Base-by-base conservation (phyloP, 2,888 invertebrate genomes). In the Phyto melanocephala region DNA sequence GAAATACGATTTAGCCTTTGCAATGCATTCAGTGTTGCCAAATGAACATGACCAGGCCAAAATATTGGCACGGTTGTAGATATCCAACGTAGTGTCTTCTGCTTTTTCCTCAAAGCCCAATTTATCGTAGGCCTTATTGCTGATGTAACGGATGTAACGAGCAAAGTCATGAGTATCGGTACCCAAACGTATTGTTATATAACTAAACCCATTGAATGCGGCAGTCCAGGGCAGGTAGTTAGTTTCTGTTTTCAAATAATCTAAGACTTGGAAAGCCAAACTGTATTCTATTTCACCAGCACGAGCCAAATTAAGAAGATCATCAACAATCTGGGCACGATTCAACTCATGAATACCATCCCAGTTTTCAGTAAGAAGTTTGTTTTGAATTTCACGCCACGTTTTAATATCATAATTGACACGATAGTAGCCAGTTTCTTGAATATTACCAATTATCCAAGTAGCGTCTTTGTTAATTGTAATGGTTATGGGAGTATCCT, bases 151-250 rank as follows among this genome's bases (percentile, higher is more conserved):
- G 28, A 94, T 87, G 85, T 93, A 93, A 2, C 42, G 80, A 6
- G 86, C 85, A 74, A 90, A 90, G 24, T 87, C 58, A 0, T 22
- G 11, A 6, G 87, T 87, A 5, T 89, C 87, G 0, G 80, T 84
- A 22, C 88, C 90, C 68, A 90, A 75, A 4, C 89, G 89, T 10
- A 87, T 87, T 24, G 88, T 85, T 33, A 93, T 72, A 84, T 87
- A 92, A 4, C 86, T 86, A 28, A 92, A 90, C 0, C 90, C 92
- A 42, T 88, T 92, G 56, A 93, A 92, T 0, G 95, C 95, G 0
- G 95, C 92, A 5, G 92, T 92, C 97, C 97, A 97, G 0, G 97
- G 96, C n/a, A 95, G 92, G 86, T 96, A 96, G 13, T 94, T 93
- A 0, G 90, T 92, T 89, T 96, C 96, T 10, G 92, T 91, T 68